A percentile compares a stretch with the other conserved stretches of the same genome.
Evolutionary conservation across 92 coral and sea anemone genomes (phyloP).

Genomic region (Umimayanthus chanpuru): DNA sequence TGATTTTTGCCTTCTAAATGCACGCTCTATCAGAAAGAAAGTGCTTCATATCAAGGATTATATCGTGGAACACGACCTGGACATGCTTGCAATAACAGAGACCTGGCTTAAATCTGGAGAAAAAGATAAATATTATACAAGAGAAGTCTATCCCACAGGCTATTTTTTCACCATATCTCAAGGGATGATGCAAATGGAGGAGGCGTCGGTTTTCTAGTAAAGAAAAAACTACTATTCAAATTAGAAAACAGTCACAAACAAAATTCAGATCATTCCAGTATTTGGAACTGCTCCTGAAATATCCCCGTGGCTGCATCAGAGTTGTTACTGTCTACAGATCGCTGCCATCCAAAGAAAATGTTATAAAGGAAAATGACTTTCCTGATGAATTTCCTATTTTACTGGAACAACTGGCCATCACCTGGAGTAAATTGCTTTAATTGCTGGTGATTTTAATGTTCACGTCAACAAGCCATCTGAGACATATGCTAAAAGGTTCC

Average conservation of each 20-base stretch:
- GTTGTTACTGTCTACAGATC: conserved; percentile 30
- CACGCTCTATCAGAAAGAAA: conserved; percentile 10
- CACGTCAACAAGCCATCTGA: conserved; percentile 33
- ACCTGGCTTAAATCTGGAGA: too few relatives aligned
- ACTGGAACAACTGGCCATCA: conserved; percentile 11
- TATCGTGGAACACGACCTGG: too few relatives aligned
- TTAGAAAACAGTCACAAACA: background rate
- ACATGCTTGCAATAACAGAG: too few relatives aligned
- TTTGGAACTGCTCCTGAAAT: conserved; percentile 14
- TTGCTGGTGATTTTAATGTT: conserved; percentile 45
- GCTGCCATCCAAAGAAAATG: conserved; percentile 34
- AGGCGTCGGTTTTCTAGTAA: too few relatives aligned
- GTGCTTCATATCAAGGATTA: too few relatives aligned
- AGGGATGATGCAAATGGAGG: too few relatives aligned
- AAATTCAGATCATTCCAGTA: conserved; percentile 26
- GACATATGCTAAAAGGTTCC: conserved; percentile 19
- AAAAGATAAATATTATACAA: too few relatives aligned
- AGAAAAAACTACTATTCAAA: background rate
- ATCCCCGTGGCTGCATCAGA: too few relatives aligned
- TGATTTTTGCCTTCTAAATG: conserved; percentile 10
- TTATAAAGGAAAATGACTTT: background rate
- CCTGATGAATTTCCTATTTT: background rate
- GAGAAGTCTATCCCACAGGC: too few relatives aligned
- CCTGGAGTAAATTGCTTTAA: conserved; percentile 17
- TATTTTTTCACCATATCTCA: too few relatives aligned